These are phyloP conservation scores for Misgurnus mizolepis DNA, from an alignment of 2,113 vertebrate species.

Conservation along the genomic window DNA sequence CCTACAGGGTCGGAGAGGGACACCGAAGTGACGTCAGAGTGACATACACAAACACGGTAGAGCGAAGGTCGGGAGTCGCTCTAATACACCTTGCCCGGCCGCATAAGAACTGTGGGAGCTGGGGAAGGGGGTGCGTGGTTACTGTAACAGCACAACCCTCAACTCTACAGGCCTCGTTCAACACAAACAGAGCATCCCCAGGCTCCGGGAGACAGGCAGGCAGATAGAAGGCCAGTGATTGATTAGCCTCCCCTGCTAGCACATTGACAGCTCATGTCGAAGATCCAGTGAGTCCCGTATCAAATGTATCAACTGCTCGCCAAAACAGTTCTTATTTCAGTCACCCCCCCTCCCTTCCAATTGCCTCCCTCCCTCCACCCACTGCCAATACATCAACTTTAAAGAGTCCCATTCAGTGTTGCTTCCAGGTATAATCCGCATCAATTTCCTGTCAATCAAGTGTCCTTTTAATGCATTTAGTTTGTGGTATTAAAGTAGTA, in stretches of 20 bases:
- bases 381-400: slow-evolving; percentile 47
- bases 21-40: slow-evolving; percentile 44
- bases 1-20: slow-evolving; percentile 5
- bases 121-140: slow-evolving; percentile 34
- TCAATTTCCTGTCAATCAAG: slow-evolving; percentile 49
- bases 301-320: slow-evolving; percentile 73
- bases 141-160: slow-evolving; percentile 44
- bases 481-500: not conserved
- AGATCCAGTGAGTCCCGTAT: slow-evolving; percentile 70
- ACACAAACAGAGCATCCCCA: slow-evolving; percentile 73
- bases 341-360: slow-evolving; percentile 52
- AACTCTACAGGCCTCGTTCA: slow-evolving; percentile 56
- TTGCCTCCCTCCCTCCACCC: slow-evolving; percentile 28
- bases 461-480: slow-evolving; percentile 35
- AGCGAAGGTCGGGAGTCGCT: slow-evolving; percentile 32
- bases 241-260: slow-evolving; percentile 82
- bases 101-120: slow-evolving; percentile 11
- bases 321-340: slow-evolving; percentile 59
- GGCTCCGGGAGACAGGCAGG: slow-evolving; percentile 80
- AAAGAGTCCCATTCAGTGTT: slow-evolving; percentile 41
- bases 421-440: slow-evolving; percentile 43
- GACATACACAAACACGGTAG: slow-evolving; percentile 49
- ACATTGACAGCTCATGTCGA: slow-evolving; percentile 79
- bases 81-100: slow-evolving; percentile 8
- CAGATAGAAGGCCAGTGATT: slow-evolving; percentile 79